Evolutionary conservation across 1,140 invertebrate genomes (phyloP).

Genomic region (Magallana gigas): DNA sequence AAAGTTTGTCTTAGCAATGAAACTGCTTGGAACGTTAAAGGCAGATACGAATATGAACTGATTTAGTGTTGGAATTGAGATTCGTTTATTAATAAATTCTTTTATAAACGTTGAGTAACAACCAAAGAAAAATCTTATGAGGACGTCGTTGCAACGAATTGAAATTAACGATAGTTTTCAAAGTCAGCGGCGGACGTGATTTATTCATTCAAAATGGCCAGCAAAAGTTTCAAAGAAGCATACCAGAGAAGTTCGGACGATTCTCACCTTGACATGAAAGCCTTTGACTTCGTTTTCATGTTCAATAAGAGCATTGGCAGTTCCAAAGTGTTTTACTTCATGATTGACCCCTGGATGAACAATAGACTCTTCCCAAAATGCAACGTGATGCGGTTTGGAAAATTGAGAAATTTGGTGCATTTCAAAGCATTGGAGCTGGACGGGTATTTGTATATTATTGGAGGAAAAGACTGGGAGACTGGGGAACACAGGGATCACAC

Average conservation of each 20-base stretch:
- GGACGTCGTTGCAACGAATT: background rate
- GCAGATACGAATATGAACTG: background rate
- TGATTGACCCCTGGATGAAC: conserved; percentile 68
- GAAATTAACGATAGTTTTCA: background rate
- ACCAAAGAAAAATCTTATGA: too few relatives aligned
- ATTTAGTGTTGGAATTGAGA: background rate
- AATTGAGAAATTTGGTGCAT: conserved; percentile 62
- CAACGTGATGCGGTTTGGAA: conserved; percentile 64
- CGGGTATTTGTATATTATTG: conserved; percentile 72
- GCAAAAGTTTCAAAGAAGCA: background rate
- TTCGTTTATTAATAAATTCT: background rate
- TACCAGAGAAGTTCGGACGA: conserved; percentile 45
- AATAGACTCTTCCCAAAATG: conserved; percentile 68
- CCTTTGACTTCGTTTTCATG: conserved; percentile 80
- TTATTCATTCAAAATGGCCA: background rate
- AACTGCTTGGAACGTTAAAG: background rate
- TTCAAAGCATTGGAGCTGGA: conserved; percentile 66
- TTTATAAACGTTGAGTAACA: background rate
- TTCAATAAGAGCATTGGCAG: conserved; percentile 72
- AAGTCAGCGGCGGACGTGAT: background rate
- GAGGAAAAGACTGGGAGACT: conserved; percentile 72
- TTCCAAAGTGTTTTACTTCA: conserved; percentile 71
- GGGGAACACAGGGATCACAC: conserved; percentile 58
- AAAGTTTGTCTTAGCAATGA: background rate
- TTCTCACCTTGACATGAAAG: conserved; percentile 46